These are phyloP conservation scores for Antechinus flavipes DNA, from an alignment of 2,113 vertebrate genomes.

Conservation along the genomic window DNA sequence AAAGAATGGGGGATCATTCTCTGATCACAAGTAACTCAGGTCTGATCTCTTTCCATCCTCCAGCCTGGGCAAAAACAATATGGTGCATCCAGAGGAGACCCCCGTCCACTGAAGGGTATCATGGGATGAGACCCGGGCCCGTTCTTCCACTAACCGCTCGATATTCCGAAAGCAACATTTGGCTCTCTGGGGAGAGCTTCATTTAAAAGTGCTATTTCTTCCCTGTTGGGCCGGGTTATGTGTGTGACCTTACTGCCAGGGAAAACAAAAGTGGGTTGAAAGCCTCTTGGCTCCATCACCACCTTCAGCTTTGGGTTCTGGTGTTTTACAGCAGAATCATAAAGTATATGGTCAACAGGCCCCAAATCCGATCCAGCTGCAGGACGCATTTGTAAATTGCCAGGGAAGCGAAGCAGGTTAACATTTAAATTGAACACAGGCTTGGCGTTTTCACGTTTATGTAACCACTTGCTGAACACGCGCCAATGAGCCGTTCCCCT, in stretches of 20 bases:
- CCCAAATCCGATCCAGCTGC: slow-evolving; percentile 33
- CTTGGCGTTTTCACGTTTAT: slow-evolving; percentile 39
- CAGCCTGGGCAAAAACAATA: background rate
- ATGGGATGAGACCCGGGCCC: background rate
- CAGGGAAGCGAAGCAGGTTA: background rate
- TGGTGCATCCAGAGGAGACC: too few species aligned
- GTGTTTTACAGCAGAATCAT: background rate
- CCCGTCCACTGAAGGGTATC: background rate
- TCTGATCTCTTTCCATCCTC: background rate
- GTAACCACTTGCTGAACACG: slow-evolving; percentile 6
- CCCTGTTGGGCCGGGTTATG: background rate
- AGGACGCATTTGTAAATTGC: slow-evolving; percentile 17
- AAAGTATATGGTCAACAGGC: background rate
- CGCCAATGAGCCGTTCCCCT: background rate
- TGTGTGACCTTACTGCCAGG: background rate
- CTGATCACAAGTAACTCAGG: background rate
- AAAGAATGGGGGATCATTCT: background rate
- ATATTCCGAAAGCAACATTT: background rate
- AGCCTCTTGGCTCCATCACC: slow-evolving; percentile 39
- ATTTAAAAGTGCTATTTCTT: background rate
- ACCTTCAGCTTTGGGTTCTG: slow-evolving; percentile 38
- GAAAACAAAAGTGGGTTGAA: slow-evolving; percentile 10
- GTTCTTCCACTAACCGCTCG: background rate
- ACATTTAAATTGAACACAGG: slow-evolving; percentile 21
- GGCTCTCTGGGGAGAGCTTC: background rate